phyloP scores from a whole-genome alignment of 1,140 invertebrate genomes.

The Mamestra configurata region DNA sequence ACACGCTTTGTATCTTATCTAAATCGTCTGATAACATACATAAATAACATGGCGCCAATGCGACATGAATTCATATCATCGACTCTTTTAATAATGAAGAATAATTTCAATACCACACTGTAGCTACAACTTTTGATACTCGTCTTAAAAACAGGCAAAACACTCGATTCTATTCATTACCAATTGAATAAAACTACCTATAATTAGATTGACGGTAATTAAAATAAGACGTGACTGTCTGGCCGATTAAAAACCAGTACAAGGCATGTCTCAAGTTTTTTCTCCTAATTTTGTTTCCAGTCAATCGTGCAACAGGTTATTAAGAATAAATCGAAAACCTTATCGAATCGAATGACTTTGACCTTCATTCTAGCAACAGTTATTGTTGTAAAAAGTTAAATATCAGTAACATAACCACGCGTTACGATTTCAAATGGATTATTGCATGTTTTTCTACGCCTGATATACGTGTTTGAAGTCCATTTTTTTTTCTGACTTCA shows the following conservation, averaged over 20 bases:
- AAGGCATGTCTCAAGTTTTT: constrained; percentile 30
- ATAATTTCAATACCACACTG: not conserved
- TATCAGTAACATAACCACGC: not conserved
- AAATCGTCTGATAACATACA: constrained; percentile 5
- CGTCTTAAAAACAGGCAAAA: too few species aligned
- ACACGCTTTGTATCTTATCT: not conserved
- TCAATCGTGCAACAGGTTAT: constrained; percentile 21
- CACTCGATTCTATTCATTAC: not conserved
- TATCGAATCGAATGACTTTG: constrained; percentile 33
- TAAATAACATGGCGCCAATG: not conserved
- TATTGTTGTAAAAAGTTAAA: constrained; percentile 13
- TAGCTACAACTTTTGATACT: too few species aligned
- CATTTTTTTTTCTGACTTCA: too few species aligned
- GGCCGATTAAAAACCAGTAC: constrained; percentile 24
- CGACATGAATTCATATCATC: not conserved
- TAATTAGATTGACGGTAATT: not conserved
- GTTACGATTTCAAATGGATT: too few species aligned
- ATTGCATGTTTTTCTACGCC: too few species aligned
- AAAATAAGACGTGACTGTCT: constrained; percentile 2
- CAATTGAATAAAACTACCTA: not conserved
- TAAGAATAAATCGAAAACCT: constrained; percentile 17
- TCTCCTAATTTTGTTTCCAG: constrained; percentile 7
- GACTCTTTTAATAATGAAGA: not conserved
- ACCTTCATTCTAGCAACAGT: constrained; percentile 27
- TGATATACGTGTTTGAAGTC: too few species aligned